Conservation (phyloP, 1,140 invertebrate species). For the Choristoneura fumiferana region DNA sequence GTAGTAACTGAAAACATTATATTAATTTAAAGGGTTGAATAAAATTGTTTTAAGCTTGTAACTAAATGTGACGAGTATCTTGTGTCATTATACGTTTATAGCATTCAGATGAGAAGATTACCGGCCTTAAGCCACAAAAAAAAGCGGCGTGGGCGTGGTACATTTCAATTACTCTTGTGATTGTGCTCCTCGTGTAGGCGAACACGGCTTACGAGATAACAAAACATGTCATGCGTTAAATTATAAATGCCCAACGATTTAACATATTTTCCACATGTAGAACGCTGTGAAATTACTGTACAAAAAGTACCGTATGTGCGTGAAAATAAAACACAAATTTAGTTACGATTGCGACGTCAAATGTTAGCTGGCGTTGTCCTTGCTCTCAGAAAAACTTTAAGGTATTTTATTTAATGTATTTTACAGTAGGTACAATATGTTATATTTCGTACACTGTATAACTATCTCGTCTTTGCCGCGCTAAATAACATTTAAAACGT, state of each 20-base stretch:
- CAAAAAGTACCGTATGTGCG: not conserved
- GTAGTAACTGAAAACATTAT: no score
- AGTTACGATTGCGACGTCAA: not conserved
- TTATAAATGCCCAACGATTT: constrained; percentile 2
- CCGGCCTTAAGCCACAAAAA: constrained; percentile 11
- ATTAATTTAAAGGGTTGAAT: not conserved
- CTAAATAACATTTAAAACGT: no score
- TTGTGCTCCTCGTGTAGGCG: constrained; percentile 14
- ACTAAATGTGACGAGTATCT: not conserved
- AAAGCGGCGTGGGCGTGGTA: constrained; percentile 14
- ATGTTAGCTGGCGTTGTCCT: no score
- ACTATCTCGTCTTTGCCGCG: no score
- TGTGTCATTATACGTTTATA: not conserved
- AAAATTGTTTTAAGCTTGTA: not conserved
- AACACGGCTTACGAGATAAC: constrained; percentile 26
- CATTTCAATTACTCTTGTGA: constrained; percentile 24
- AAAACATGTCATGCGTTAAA: constrained; percentile 23
- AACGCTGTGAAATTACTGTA: not conserved
- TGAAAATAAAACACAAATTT: not conserved
- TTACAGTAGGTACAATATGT: no score
- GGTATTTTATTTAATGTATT: no score
- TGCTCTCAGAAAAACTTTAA: no score
- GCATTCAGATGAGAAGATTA: constrained; percentile 10
- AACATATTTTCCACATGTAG: constrained; percentile 13
- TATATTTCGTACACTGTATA: no score